Evolutionary conservation across 37 sponge, comb jelly and placozoan genomes (phyloP), one percentile per base, ranked within the genome.

Genomic region (Eunapius fragilis): DNA sequence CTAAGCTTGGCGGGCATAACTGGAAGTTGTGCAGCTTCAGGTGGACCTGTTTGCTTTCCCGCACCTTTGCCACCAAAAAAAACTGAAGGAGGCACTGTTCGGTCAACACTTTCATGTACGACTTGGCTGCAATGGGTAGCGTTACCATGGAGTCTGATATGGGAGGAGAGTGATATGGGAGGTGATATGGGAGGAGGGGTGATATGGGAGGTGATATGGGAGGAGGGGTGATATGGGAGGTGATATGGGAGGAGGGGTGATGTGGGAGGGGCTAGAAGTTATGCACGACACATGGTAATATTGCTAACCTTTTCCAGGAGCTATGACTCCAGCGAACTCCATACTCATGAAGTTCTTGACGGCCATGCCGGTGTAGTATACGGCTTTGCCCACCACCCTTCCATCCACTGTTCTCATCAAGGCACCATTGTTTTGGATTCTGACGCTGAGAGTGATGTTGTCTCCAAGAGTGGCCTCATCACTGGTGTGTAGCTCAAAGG

Each of bases 381-480:
- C 78, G 17, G 85, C 78, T 11, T 72, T 77, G 10, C 92, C 89
- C 68, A 88, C 86, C 68, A 94, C 89, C 37, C 82, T 82, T 24
- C 95, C 95, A 73, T 91, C 91, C 32, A 94, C 45, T 31, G 92
- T 91, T 25, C 95, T 41, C 79, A 91, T 45, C 74, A 88, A 78
- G 25, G 68, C 82, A 10, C 95, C 86, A 0, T 50, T 71, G 80
- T 91, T 94, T 31, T 24, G 31, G 22, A 94, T 77, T 19, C 25
- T 87, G 0, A 90, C 75, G 31, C 25, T 80, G n/a, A 94, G 32
- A 14, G 31, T 25, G 2, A 94, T 70, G 10, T 71, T 69, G 25
- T 94, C 89, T 27, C 94, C 94, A 13, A 86, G 34, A 47, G 37
- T 58, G 2, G 68, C 79, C 9, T 72, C 37, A 26, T 86, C 83